Percentiles rank a stretch among this genome's conserved stretches.
Evolutionary conservation across 2,113 vertebrate species (phyloP).

Genomic region (Dendropsophus ebraccatus): DNA sequence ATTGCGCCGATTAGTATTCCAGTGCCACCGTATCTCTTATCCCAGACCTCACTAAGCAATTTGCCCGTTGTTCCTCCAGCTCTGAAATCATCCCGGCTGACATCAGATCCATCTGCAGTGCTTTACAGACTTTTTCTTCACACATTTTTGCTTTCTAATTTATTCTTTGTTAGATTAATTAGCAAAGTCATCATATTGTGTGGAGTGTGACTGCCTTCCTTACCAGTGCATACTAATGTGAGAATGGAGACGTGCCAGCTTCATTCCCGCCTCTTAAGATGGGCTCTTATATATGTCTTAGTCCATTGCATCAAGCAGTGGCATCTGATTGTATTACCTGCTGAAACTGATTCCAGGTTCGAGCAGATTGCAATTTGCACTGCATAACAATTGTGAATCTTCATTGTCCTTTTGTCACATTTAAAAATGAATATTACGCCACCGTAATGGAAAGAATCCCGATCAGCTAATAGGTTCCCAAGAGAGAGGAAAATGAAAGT

Average conservation of each 20-base stretch:
- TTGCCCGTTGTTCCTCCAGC: not conserved
- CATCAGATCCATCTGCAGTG: conserved; percentile 8
- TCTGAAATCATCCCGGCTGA: not conserved
- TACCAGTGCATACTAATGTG: conserved; percentile 37
- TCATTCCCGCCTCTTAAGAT: not conserved
- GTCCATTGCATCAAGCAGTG: not conserved
- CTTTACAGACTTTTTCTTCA: conserved; percentile 16
- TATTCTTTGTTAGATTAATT: conserved; percentile 50
- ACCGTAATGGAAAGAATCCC: not conserved
- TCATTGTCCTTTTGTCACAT: too few species aligned
- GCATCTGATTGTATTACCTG: not conserved
- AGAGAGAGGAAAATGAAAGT: not conserved
- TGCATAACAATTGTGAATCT: too few species aligned
- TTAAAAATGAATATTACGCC: too few species aligned
- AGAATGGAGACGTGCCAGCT: not conserved
- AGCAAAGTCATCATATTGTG: conserved; percentile 53
- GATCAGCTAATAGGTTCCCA: not conserved
- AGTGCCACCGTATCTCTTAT: conserved; percentile 7
- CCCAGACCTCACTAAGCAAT: conserved; percentile 18
- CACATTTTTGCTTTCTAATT: conserved; percentile 54
- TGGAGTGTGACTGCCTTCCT: conserved; percentile 38
- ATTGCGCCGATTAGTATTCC: conserved; percentile 32
- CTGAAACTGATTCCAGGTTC: not conserved
- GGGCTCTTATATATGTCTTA: not conserved
- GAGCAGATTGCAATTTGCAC: not conserved